phyloP scores from a whole-genome alignment of 2,113 vertebrate species.

The Laterallus jamaicensis region DNA sequence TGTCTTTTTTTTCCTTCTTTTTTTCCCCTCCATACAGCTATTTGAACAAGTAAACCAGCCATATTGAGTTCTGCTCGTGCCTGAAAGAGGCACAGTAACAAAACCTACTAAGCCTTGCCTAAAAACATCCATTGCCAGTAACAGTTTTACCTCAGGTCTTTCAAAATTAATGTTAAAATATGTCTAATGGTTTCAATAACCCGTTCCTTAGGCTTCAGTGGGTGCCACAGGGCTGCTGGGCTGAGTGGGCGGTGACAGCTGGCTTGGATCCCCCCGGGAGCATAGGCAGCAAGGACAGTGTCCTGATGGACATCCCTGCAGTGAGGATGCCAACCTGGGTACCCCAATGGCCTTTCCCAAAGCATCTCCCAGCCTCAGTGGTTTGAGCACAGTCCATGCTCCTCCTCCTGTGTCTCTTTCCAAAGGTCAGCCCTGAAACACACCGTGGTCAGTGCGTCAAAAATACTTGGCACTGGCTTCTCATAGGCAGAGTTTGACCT shows the following conservation, averaged over 20 bases:
- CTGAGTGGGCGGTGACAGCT: neutral
- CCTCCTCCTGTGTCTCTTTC: neutral
- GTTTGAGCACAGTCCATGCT: neutral
- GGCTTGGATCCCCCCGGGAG: neutral
- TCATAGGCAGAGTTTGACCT: neutral
- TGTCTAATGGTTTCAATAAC: neutral
- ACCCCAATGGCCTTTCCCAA: neutral
- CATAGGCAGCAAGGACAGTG: neutral
- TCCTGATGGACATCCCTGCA: neutral
- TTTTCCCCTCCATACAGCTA: constrained; percentile 6
- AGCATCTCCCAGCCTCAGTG: neutral
- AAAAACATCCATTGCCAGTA: neutral
- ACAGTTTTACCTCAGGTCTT: constrained; percentile 45
- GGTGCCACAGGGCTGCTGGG: neutral
- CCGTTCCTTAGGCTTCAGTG: neutral
- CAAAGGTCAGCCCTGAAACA: neutral
- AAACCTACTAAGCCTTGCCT: constrained; percentile 39
- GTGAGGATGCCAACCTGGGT: neutral
- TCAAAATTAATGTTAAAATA: neutral
- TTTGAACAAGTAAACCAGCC: constrained; percentile 16
- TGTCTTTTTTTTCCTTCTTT: neutral
- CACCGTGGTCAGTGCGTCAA: neutral
- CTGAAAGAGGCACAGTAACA: constrained; percentile 10
- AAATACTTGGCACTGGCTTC: neutral
- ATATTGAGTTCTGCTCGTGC: neutral